Evolutionary conservation across 2,888 invertebrate genomes (phyloP), one percentile per base, ranked within the genome.

Genomic region (Melinopterus prodromus): DNA sequence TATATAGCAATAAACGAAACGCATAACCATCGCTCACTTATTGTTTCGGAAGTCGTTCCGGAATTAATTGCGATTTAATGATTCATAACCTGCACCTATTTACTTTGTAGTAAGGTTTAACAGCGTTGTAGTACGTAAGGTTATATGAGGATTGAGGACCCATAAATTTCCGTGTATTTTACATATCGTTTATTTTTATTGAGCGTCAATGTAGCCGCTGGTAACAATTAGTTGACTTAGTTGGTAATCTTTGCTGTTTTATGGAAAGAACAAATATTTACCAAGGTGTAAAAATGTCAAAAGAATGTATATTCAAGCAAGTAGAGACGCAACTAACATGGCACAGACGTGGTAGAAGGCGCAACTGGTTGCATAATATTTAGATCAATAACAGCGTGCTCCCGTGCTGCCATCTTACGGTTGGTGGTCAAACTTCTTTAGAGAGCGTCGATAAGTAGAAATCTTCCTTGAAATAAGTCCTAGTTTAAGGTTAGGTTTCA

Each of bases 1-100:
- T 81, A 81, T 78, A 79, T 70, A 79, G 80, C 69, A 81, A 80
- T 82, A 84, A 83, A 83, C 82, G 82, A 83, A 82, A 83, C 83
- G 78, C 80, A 82, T 82, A 83, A 83, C 82, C 80, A 80, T 53
- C 53, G 53, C 80, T 83, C 81, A 82, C 81, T 80, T 80, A 82
- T 81, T 82, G 83, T 82, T 82, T 84, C 84, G 84, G 84, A 84
- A 84, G 84, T 84, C 84, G 82, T 84, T 83, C 81, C 82, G 83
- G 84, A 82, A 83, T 84, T 84, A 84, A 84, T 84, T 84, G 84
- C 84, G 77, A 84, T 84, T 84, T 84, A 84, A 84, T 84, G 84
- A 84, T 84, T 84, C 84, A 83, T 83, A 83, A 83, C 83, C 80
- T 83, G 82, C 84, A 84, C 83, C 53, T 53, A 53, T 53, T 53